Evolutionary conservation across 2,113 vertebrate genomes (phyloP), one percentile per base, ranked within the genome.

Genomic region (Phalacrocorax brasilianus): DNA sequence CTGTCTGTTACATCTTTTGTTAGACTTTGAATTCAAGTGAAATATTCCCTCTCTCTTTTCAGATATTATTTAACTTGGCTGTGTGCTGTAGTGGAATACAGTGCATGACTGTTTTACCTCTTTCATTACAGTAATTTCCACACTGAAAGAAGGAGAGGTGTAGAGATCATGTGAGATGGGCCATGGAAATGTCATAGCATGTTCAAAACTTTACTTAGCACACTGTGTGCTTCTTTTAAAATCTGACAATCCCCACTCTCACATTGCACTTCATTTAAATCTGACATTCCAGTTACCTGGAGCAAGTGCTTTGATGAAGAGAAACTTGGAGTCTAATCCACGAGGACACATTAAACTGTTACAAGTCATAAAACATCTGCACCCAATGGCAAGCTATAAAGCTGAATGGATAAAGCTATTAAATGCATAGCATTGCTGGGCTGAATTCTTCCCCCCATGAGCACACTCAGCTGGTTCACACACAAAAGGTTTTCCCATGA

Each of bases 361-460:
- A 93, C 82, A 97, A 97, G 96, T 95, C 95, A 94, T 97, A 98
- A 97, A 98, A 97, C 84, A 93, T 95, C 75, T 90, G 55, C 95
- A 95, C 93, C 96, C 94, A 95, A 95, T 93, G 92, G 94, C 94
- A 88, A 97, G 89, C 90, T 89, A 97, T 97, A 97, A 98, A 98
- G 93, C 59, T 93, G 95, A 96, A 91, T 96, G 95, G 92, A 98
- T 95, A 97, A 95, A 97, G 87, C 96, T 95, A 89, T 97, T 96
- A 95, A 95, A 80, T 76, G 47, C 78, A 91, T 90, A 87, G 68
- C 84, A 88, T 71, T 95, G 95, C 89, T 68, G 73, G 63, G 44
- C 87, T 97, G 93, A 97, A 92, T 91, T 89, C 74, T 89, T 85
- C 88, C 83, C 53, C 62, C 49, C 23, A 79, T 75, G 86, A 96